Conservation (phyloP, 2,797 vertebrate species). For the Sebastes trivittatus region DNA sequence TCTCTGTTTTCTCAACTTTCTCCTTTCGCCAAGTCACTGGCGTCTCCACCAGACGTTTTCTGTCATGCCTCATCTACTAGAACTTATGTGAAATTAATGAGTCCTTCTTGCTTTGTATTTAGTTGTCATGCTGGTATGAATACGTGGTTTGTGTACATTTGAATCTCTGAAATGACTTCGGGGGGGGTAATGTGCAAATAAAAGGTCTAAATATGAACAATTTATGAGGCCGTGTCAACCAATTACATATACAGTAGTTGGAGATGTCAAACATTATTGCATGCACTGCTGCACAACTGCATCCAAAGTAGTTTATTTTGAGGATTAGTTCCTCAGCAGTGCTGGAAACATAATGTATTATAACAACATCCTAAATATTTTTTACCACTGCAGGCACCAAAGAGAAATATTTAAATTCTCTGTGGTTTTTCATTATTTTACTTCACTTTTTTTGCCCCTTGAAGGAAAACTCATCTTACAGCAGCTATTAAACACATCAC, state of each 20-base stretch:
- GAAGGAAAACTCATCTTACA: not conserved
- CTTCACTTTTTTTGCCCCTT: not conserved
- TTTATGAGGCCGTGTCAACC: not conserved
- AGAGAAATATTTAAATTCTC: not conserved
- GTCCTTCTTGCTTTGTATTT: not conserved
- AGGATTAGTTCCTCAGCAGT: not conserved
- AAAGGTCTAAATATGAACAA: not conserved
- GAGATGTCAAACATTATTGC: not conserved
- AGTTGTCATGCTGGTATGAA: not conserved
- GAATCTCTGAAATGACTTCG: not conserved
- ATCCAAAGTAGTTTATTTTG: not conserved
- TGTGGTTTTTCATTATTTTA: not conserved
- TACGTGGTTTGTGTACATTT: not conserved
- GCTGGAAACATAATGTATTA: not conserved
- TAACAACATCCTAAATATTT: conserved; percentile 2
- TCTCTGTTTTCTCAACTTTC: not conserved
- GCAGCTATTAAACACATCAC: not conserved
- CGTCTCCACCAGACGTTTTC: not conserved
- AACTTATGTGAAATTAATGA: not conserved
- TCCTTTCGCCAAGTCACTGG: no score
- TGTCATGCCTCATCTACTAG: not conserved
- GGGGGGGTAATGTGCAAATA: not conserved
- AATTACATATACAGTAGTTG: not conserved
- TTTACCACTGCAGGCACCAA: not conserved
- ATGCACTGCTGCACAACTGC: not conserved